phyloP scores from a whole-genome alignment of 2,888 invertebrate species.

The Drosophila neutralis region DNA sequence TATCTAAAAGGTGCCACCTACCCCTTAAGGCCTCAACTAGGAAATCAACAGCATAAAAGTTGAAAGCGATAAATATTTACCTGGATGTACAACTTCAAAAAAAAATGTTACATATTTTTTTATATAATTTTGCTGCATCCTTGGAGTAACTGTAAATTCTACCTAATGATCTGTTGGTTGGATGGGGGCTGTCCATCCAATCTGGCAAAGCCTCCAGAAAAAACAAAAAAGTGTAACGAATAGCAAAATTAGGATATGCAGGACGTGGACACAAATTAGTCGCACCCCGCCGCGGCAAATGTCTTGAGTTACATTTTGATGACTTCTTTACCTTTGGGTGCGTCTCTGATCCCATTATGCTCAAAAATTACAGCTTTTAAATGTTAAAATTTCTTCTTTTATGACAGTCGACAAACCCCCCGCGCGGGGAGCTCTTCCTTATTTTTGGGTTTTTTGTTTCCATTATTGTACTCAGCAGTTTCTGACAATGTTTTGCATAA shows the following conservation, averaged over 20 bases:
- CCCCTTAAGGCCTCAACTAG: conserved; percentile 31
- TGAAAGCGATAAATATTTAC: conserved; percentile 49
- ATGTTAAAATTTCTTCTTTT: conserved; percentile 62
- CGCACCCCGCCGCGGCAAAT: conserved; percentile 60
- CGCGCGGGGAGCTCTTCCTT: conserved; percentile 20
- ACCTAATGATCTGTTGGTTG: conserved; percentile 81
- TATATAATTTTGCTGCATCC: conserved; percentile 54
- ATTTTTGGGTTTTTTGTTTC: conserved; percentile 21
- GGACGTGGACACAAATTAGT: conserved; percentile 66
- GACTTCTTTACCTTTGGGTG: conserved; percentile 71
- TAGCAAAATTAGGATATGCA: conserved; percentile 60
- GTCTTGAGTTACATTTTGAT: conserved; percentile 79
- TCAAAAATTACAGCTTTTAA: conserved; percentile 69
- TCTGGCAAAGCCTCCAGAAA: conserved; percentile 57
- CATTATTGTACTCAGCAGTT: conserved; percentile 35
- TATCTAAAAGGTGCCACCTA: conserved; percentile 46
- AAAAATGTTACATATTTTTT: conserved; percentile 39
- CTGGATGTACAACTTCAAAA: conserved; percentile 37
- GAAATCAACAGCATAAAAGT: conserved; percentile 47
- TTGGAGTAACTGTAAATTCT: conserved; percentile 81
- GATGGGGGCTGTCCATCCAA: conserved; percentile 27
- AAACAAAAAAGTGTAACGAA: conserved; percentile 67
- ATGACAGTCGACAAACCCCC: conserved; percentile 49
- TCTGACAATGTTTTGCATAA: conserved; percentile 67
- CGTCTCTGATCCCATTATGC: conserved; percentile 63